phyloP scores from a whole-genome alignment of 2,113 vertebrate species.

The Chaetodon trifascialis region DNA sequence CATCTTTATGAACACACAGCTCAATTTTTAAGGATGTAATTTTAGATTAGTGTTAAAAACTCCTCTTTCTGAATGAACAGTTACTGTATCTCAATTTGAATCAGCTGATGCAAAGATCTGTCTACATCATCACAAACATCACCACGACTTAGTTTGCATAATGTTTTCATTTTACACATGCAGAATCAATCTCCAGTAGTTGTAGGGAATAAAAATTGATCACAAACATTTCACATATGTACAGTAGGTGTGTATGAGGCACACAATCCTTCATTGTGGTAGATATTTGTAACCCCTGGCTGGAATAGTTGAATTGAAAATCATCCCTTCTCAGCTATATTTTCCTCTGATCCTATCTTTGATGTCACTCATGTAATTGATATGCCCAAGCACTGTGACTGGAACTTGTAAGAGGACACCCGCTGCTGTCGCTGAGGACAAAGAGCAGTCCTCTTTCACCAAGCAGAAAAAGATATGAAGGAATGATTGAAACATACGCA shows the following conservation, averaged over 20 bases:
- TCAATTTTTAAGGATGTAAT: neutral
- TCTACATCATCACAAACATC: neutral
- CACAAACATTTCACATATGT: neutral
- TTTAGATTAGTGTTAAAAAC: neutral
- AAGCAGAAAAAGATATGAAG: neutral
- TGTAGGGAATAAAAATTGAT: neutral
- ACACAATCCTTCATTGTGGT: neutral
- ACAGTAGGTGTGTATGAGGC: neutral
- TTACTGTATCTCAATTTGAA: neutral
- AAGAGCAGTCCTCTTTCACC: neutral
- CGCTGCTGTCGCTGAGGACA: neutral
- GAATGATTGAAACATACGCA: neutral
- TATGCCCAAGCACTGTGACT: constrained; percentile 21
- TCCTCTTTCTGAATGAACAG: neutral
- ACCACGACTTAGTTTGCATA: neutral
- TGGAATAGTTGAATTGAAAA: neutral
- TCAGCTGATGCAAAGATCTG: neutral
- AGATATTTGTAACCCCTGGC: neutral
- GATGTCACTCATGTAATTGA: constrained; percentile 27
- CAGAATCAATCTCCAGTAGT: neutral
- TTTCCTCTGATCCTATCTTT: constrained; percentile 15
- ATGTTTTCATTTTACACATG: neutral
- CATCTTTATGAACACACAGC: neutral
- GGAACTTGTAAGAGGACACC: constrained; percentile 7
- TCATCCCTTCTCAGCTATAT: neutral